Evolutionary conservation across 2,888 invertebrate genomes (phyloP), one percentile per base, ranked within the genome.

Genomic region (Sipha maydis): DNA sequence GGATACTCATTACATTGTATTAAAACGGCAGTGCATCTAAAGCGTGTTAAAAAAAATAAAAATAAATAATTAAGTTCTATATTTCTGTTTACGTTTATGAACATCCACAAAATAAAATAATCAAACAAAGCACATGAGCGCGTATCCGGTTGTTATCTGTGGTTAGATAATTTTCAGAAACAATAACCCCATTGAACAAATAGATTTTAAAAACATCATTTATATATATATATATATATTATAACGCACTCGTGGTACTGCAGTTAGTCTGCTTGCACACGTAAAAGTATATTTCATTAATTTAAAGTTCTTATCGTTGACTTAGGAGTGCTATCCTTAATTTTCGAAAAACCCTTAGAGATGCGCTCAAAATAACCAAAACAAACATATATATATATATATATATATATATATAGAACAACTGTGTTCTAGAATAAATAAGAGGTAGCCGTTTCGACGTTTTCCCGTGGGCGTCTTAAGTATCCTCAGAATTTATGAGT

Each of bases 401-500:
- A 54, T 54, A 31, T 61, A 8, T 83, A 54, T 38, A 69, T 28
- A 31, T 14, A 48, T 48, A 71, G 9, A 34, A 83, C 83, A 38
- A 34, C 67, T 31, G 69, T 34, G 78, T 34, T 71, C 54, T 34
- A n/a, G 71, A 85, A 85, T 85, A 79, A 86, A 86, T 86, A 86
- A 79, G 69, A 86, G 71, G 78, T 71, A 54, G 78, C 78, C 71
- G 71, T 85, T 85, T 86, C 79, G 86, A 71, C 71, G 54, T 86
- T 69, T 86, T 71, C 71, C 54, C 83, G 75, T 25, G 85, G 54
- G 54, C 79, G 79, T 86, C 79, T 79, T 86, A 86, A 79, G 79
- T 86, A 71, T 71, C 71, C 38, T 19, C n/a, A 71, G 28, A 79
- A 86, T 86, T 86, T 86, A 86, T 73, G 41, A 56, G 78, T 79